phyloP scores from a whole-genome alignment of 2,797 vertebrate species.

The Myiothlypis coronata region DNA sequence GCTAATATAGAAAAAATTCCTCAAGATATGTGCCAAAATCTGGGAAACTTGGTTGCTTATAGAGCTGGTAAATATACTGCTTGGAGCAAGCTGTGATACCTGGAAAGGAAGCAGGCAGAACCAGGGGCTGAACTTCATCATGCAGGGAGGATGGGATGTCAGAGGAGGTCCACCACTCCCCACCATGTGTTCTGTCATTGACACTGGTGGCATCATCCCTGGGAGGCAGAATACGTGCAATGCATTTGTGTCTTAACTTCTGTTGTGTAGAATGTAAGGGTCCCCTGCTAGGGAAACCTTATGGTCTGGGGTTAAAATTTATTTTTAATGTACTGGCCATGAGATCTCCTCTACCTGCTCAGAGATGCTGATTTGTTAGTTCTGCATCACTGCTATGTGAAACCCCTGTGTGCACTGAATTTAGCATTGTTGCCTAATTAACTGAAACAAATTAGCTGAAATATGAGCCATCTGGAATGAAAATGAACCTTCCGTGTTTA shows the following conservation, averaged over 20 bases:
- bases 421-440: slow-evolving; percentile 61
- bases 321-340: background rate
- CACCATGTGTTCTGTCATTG: background rate
- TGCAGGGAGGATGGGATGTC: background rate
- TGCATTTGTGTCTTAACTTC: background rate
- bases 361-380: background rate
- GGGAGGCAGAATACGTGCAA: background rate
- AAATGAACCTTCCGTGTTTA: slow-evolving; percentile 51
- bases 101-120: background rate
- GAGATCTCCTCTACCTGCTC: background rate
- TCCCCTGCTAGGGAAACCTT: background rate
- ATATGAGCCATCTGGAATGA: slow-evolving; percentile 69
- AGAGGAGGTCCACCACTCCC: background rate
- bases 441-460: slow-evolving; percentile 69
- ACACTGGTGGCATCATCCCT: background rate
- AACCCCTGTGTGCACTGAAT: slow-evolving; percentile 7
- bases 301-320: background rate
- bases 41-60: background rate
- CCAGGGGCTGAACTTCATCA: background rate
- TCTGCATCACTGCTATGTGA: background rate
- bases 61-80: background rate
- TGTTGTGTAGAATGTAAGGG: background rate
- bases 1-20: background rate
- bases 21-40: background rate
- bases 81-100: background rate